Conservation (phyloP, 2,888 invertebrate genomes). For the Aelia acuminata region DNA sequence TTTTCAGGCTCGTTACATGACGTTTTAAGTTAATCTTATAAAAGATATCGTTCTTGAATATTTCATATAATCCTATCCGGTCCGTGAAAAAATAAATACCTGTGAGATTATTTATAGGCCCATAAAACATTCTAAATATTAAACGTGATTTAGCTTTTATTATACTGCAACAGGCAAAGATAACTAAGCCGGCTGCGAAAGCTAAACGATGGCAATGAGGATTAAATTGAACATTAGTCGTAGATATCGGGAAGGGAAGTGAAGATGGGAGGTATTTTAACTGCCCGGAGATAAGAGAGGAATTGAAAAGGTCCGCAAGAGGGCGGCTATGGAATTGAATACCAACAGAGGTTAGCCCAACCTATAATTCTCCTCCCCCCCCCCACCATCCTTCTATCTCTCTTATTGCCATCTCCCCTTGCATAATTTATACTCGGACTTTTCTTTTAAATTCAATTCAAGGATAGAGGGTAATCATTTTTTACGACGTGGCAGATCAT, state of each 20-base stretch:
- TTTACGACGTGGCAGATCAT: neutral
- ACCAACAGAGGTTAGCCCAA: neutral
- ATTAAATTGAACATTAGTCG: neutral
- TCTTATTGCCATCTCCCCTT: constrained; percentile 1
- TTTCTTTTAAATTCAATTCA: neutral
- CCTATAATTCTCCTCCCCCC: neutral
- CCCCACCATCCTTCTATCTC: neutral
- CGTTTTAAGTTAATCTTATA: no score
- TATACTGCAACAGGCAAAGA: no score
- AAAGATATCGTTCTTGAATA: no score
- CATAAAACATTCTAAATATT: no score
- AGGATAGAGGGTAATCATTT: neutral
- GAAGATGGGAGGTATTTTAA: constrained; percentile 3
- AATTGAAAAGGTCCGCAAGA: constrained; percentile 8
- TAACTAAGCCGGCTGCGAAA: no score
- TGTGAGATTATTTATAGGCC: no score
- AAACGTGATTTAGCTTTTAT: no score
- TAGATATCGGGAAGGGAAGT: neutral
- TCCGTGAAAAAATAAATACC: no score
- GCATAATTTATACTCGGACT: neutral
- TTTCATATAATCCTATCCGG: no score
- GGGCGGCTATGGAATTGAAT: neutral
- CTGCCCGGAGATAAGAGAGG: neutral
- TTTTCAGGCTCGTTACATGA: no score
- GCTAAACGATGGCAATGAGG: neutral